Base-by-base conservation (phyloP, 2,888 invertebrate genomes). In the Slavum lentiscoides region DNA sequence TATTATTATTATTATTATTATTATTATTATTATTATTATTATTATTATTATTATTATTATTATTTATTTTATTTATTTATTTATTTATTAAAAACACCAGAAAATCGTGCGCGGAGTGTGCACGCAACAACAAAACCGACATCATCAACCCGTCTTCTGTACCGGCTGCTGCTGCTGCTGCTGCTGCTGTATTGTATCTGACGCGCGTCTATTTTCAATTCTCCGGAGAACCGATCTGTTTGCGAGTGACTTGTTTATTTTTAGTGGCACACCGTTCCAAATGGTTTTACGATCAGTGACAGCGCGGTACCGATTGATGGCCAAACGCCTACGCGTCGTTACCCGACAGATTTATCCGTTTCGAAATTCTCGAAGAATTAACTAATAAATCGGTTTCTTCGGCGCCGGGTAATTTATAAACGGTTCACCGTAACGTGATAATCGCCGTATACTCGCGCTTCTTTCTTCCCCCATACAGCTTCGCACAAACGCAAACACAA, bases 261-360 rank as follows among this genome's bases (percentile, higher is more conserved):
- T 68, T 53, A 21, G 62, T 53, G 30, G 49, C 49, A 58, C n/a
- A 21, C 15, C 19, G 62, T 49, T 61, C 7, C 19, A 30, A 53
- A 74, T 15, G 49, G 73, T 62, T 74, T 74, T 62, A 62, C 73
- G 49, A 74, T 53, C 73, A 13, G 49, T 62, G 62, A 74, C 49
- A 74, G 2, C 30, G 30, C 30, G 30, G 62, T 30, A 74, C 53
- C 49, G 30, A 61, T 61, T 61, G 73, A 74, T 74, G 61, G 61
- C 43, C 61, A 23, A 30, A 13, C 17, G 61, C 23, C 37, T 73
- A 73, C 21, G 49, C 15, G 23, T 13, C 21, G 39, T 39, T 72
- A 30, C 61, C 49, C 19, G 73, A 62, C 49, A 49, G 73, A 19
- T 49, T 23, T 62, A 49, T 62, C 61, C 11, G 9, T 39, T 61